Evolutionary conservation across 2,797 vertebrate species (phyloP).

Genomic region (Clarias laeviceps): DNA sequence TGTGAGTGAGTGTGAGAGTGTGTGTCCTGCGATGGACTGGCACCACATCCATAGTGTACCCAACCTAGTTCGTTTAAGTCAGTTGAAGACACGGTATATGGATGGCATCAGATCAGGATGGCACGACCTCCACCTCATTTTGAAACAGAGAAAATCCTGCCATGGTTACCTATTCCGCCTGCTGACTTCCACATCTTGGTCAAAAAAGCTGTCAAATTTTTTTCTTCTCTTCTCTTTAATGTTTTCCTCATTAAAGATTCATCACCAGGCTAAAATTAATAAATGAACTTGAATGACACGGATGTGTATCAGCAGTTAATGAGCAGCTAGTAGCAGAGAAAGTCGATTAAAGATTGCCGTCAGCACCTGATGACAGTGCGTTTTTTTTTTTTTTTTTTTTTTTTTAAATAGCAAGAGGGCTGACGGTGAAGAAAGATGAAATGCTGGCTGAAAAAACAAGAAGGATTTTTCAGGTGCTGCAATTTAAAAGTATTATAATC

Average conservation of each 20-base stretch:
- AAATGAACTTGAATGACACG: neutral
- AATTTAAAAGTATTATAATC: neutral
- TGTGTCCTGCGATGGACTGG: too few relatives aligned
- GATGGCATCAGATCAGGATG: too few relatives aligned
- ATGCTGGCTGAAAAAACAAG: too few relatives aligned
- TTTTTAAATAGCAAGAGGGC: neutral
- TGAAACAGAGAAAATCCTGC: too few relatives aligned
- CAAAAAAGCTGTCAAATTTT: neutral
- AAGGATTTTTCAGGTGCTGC: neutral
- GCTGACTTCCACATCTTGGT: too few relatives aligned
- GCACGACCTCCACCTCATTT: too few relatives aligned
- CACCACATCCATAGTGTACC: too few relatives aligned
- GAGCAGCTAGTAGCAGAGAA: neutral
- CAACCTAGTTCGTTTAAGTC: too few relatives aligned
- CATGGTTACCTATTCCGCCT: too few relatives aligned
- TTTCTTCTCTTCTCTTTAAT: neutral
- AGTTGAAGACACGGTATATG: too few relatives aligned
- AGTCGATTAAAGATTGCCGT: neutral
- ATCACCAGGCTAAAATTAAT: slow-evolving; percentile 1
- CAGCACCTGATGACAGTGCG: neutral
- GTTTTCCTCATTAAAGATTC: neutral
- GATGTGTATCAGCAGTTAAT: slow-evolving; percentile 9
- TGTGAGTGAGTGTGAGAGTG: too few relatives aligned
- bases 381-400: neutral
- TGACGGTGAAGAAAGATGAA: neutral